Base-by-base conservation (phyloP, 2,888 invertebrate species). In the Trichopria drosophilae region DNA sequence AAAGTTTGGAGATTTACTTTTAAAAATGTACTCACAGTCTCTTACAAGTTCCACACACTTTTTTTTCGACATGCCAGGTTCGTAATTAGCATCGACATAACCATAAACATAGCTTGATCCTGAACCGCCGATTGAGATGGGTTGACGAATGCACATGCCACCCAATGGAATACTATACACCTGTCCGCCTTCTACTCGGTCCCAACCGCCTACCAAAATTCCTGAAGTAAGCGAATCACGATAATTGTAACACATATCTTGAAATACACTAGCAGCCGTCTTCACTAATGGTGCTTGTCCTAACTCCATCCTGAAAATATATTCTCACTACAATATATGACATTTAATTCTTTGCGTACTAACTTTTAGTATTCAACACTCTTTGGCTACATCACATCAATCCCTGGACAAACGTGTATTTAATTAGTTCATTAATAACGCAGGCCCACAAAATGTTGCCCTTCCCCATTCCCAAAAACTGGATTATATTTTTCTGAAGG, bases 131-230 rank as follows among this genome's bases (percentile, higher is more conserved):
- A 93, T 90, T 2, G 93, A 86, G 10, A 93, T 86, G 0, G 85
- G 82, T 73, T 93, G 91, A 45, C 93, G 84, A 22, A 89, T 84
- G 57, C 92, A 83, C 95, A 97, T 96, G 12, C 98, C 98, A 22
- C 94, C 90, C 37, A 90, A 67, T 3, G 85, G 84, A 47, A 86
- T 76, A 18, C 79, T 77, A 65, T 82, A 85, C 9, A 85, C 82
- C 80, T 83, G 84, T 71, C 90, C 97, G 61, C 96, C 96, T 61
- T 85, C 83, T 52, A 85, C 82, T 63, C 87, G 86, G 78, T 99
- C 99, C 91, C 93, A 99, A 15, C 99, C 99, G 37, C 94, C 98
- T 7, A 96, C 92, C 58, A 99, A 85, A 58, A 99, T 93, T 13
- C 96, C 95, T 60, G 97, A 98, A 28, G 87, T 82, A 36, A 99